Percentiles rank a stretch among this genome's conserved stretches.
These are phyloP conservation scores for Bradypus variegatus DNA, from an alignment of 2,797 vertebrate species.

Conservation along the genomic window DNA sequence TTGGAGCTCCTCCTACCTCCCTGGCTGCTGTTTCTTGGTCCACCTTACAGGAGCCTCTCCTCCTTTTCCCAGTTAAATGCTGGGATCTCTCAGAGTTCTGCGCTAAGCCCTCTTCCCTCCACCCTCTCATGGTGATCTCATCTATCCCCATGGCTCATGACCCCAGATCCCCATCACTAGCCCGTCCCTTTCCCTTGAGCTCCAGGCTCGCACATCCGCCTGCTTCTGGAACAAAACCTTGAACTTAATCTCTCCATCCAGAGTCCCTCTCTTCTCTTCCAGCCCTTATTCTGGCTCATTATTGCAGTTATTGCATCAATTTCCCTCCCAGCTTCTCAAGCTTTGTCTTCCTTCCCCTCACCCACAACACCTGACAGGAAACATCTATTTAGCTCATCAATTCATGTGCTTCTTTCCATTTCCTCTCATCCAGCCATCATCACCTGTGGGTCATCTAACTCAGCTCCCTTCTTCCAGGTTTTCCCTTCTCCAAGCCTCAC, in stretches of 20 bases:
- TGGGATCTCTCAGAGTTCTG: not conserved
- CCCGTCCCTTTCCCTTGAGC: not conserved
- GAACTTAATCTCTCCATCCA: not conserved
- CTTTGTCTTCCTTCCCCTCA: not conserved
- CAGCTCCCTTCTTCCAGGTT: not conserved
- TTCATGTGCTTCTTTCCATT: not conserved
- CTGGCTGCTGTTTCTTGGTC: not conserved
- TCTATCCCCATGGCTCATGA: not conserved
- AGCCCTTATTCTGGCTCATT: not conserved
- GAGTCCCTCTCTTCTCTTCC: not conserved
- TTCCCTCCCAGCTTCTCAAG: not conserved
- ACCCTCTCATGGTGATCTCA: not conserved
- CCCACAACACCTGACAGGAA: not conserved
- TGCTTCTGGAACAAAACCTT: not conserved
- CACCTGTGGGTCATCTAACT: not conserved
- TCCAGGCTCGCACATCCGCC: not conserved
- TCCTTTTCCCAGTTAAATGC: not conserved
- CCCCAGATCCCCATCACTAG: not conserved
- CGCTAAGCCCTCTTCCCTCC: not conserved
- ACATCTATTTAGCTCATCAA: not conserved
- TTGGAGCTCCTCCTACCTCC: not conserved
- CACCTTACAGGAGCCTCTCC: not conserved
- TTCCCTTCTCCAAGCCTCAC: not conserved
- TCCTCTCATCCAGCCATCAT: not conserved
- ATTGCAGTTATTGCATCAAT: not conserved